A percentile compares a stretch with the other conserved stretches of the same genome.
Evolutionary conservation across 2,888 invertebrate species (phyloP).

Genomic region (Agrochola circellaris): DNA sequence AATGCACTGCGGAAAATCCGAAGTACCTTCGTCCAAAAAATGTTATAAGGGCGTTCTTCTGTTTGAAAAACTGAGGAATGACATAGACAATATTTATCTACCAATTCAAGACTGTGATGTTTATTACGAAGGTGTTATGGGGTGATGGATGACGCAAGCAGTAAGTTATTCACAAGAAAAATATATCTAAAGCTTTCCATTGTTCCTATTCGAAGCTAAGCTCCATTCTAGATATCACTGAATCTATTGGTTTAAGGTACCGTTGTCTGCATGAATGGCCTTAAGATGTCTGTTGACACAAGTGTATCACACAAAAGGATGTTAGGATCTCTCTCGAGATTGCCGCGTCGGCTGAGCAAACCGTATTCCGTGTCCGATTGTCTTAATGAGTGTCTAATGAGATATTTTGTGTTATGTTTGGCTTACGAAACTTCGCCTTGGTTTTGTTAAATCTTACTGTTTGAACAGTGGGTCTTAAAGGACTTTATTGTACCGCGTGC

Average conservation of each 20-base stretch:
- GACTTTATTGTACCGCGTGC: slow-evolving; percentile 30
- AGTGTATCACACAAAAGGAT: slow-evolving; percentile 84
- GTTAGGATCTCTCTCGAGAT: slow-evolving; percentile 80
- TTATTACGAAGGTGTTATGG: not conserved
- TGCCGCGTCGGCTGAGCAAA: slow-evolving; percentile 82
- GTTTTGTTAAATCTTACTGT: slow-evolving; percentile 62
- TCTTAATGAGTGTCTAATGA: slow-evolving; percentile 83
- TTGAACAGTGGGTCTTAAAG: slow-evolving; percentile 51
- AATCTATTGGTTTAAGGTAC: slow-evolving; percentile 54
- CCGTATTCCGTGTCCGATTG: slow-evolving; percentile 78
- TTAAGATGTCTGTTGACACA: slow-evolving; percentile 80
- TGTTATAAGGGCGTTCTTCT: too few species aligned
- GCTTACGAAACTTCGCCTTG: slow-evolving; percentile 71
- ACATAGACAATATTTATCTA: not conserved
- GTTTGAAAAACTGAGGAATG: slow-evolving; percentile 16
- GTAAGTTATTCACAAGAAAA: not conserved
- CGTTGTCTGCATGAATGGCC: slow-evolving; percentile 65
- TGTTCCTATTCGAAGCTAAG: slow-evolving; percentile 43
- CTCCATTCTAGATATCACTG: slow-evolving; percentile 36
- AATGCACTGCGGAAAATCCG: not conserved
- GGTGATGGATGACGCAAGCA: not conserved
- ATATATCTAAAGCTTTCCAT: slow-evolving; percentile 27
- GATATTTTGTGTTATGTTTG: slow-evolving; percentile 74
- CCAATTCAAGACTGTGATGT: not conserved
- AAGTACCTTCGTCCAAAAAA: not conserved